Base-by-base conservation (phyloP, 2,797 vertebrate genomes). In the Babyrousa celebensis region DNA sequence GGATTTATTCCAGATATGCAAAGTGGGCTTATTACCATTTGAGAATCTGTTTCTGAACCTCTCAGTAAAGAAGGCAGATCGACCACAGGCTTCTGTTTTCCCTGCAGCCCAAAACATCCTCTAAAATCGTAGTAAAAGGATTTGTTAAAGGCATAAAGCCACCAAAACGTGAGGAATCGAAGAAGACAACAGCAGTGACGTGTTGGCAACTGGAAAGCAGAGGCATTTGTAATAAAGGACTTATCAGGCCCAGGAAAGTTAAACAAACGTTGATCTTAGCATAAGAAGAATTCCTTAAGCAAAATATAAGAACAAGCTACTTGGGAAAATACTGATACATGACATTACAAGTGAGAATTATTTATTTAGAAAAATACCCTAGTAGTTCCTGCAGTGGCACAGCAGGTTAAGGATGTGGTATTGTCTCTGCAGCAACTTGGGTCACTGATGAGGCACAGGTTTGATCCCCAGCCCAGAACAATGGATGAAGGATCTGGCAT, bases 81-180 rank as follows among this genome's bases (percentile, higher is more conserved):
- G 36, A 78, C 16, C 83, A 36, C 72, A 62, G 54, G 27, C 52
- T 14, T 85, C 21, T 32, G 3, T 40, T 92, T 78, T 36, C 65
- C 56, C 29, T 71, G 14, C 43, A 43, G 54, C 67, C 20, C 25
- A 12, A 79, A 87, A 40, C 23, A 40, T 3, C 58, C 18, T 87
- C 6, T 79, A 80, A 93, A 87, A 40, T 56, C 48, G 18, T 29
- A 70, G 52, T 68, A 36, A 71, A 71, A 80, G 32, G 43, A 40
- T 87, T 54, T 82, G 85, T 72, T 82, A 87, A 82, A 93, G 75
- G 56, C n/a, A 63, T 72, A 72, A 63, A 72, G n/a, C n/a, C 75
- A 72, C 67, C n/a, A 25, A 27, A 18, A 5, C 63, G 23, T 23
- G 67, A 40, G 40, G 54, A 72, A 40, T 14, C 40, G 4, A 25